Conservation (phyloP, 2,113 vertebrate genomes). For the Pelobates fuscus region DNA sequence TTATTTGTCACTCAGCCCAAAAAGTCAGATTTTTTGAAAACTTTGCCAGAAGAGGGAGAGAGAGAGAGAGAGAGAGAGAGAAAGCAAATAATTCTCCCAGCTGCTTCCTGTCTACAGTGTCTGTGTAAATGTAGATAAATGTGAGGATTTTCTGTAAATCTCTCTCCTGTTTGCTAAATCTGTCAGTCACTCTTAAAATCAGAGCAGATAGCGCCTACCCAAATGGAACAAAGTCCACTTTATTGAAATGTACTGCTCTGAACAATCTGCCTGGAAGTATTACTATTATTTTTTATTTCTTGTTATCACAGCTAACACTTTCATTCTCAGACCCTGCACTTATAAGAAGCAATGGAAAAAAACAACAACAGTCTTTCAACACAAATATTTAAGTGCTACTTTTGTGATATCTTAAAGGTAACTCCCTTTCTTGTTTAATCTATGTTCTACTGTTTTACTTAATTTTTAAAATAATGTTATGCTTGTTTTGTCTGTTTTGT, state of each 20-base stretch:
- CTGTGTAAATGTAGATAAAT: constrained; percentile 99
- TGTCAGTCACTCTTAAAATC: constrained; percentile 96
- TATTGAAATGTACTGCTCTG: constrained; percentile 98
- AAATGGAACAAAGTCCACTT: constrained; percentile 99
- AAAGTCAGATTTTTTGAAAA: constrained; percentile 97
- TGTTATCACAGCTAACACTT: constrained; percentile 98
- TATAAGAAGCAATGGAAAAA: constrained; percentile 93
- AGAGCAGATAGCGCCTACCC: constrained; percentile 93
- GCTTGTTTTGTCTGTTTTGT: constrained; percentile 66
- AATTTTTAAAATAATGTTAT: neutral
- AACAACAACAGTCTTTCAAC: constrained; percentile 87
- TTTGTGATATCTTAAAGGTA: constrained; percentile 99
- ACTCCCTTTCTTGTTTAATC: constrained; percentile 77
- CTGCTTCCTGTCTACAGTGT: constrained; percentile 99
- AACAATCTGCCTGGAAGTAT: constrained; percentile 92
- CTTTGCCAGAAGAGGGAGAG: constrained; percentile 94
- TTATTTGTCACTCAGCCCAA: constrained; percentile 98
- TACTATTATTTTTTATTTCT: constrained; percentile 94
- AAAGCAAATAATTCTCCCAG: constrained; percentile 93
- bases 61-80: constrained; percentile 82
- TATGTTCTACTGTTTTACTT: no score
- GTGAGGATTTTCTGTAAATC: constrained; percentile 99
- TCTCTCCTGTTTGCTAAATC: constrained; percentile 99
- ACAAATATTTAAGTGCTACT: constrained; percentile 92
- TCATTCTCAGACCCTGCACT: constrained; percentile 93